Conservation (phyloP, 2,113 vertebrate genomes). For the Cepphus grylle region DNA sequence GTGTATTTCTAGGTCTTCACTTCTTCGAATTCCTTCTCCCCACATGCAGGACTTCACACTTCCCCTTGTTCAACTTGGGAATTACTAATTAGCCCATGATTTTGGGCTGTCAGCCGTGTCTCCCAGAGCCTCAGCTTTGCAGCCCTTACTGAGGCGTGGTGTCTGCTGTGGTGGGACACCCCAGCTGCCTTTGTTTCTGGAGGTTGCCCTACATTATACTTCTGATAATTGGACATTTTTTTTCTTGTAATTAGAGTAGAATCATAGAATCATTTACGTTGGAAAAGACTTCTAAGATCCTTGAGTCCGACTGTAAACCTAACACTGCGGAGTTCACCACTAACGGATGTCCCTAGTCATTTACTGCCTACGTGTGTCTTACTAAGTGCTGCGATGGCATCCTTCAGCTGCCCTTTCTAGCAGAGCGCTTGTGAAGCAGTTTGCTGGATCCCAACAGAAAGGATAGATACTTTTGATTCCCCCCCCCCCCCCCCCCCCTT, state of each 20-base stretch:
- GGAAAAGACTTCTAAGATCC: neutral
- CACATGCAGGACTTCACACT: neutral
- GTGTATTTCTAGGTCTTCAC: neutral
- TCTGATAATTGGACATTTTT: neutral
- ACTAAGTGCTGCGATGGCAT: too few relatives aligned
- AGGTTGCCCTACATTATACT: neutral
- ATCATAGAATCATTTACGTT: neutral
- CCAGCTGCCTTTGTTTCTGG: neutral
- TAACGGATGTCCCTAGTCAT: neutral
- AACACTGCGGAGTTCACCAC: neutral
- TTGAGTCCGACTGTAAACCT: neutral
- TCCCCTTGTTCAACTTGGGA: neutral
- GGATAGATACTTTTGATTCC: neutral
- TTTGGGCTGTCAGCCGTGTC: neutral
- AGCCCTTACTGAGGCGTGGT: neutral
- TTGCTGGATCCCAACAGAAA: neutral
- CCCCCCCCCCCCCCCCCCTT: too few relatives aligned
- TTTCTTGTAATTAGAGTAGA: neutral
- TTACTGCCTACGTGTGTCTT: fast-evolving
- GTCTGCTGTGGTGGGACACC: neutral
- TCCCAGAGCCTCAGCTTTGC: neutral
- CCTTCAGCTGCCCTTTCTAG: neutral
- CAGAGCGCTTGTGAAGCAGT: neutral
- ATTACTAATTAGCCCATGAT: neutral
- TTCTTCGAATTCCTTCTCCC: neutral